These are phyloP conservation scores for Lampropteryx suffumata DNA, from an alignment of 2,888 invertebrate species.

Conservation along the genomic window DNA sequence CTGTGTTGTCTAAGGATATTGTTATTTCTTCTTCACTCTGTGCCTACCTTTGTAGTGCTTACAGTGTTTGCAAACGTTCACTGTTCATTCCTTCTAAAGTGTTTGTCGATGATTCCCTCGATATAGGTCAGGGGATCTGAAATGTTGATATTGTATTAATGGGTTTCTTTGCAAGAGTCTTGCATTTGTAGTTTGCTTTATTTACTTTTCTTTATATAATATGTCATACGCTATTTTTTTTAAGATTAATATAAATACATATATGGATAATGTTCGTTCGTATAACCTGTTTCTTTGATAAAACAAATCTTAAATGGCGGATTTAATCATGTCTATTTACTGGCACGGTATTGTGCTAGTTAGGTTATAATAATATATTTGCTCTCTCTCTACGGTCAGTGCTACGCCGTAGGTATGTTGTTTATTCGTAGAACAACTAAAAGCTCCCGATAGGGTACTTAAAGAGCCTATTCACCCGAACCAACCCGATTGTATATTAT, in stretches of 20 bases:
- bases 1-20: conserved; percentile 41
- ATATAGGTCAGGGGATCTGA: conserved; percentile 48
- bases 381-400: too few relatives aligned
- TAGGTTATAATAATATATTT: too few relatives aligned
- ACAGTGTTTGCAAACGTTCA: conserved; percentile 45
- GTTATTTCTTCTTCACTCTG: conserved; percentile 53
- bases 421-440: conserved; percentile 35
- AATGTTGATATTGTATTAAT: conserved; percentile 30
- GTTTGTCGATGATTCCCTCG: conserved; percentile 47
- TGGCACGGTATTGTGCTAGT: too few relatives aligned
- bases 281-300: too few relatives aligned
- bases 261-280: too few relatives aligned
- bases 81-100: conserved; percentile 47
- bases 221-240: too few relatives aligned
- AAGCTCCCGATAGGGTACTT: conserved; percentile 52
- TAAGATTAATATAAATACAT: too few relatives aligned
- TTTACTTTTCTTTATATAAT: not conserved
- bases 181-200: conserved; percentile 24
- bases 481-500: conserved; percentile 28
- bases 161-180: conserved; percentile 17
- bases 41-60: conserved; percentile 47
- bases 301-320: too few relatives aligned
- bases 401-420: conserved; percentile 23
- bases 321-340: not conserved
- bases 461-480: conserved; percentile 48